Percentiles rank a stretch among this genome's conserved stretches.
phyloP scores from a whole-genome alignment of 2,113 vertebrate genomes.

The Burhinus oedicnemus region DNA sequence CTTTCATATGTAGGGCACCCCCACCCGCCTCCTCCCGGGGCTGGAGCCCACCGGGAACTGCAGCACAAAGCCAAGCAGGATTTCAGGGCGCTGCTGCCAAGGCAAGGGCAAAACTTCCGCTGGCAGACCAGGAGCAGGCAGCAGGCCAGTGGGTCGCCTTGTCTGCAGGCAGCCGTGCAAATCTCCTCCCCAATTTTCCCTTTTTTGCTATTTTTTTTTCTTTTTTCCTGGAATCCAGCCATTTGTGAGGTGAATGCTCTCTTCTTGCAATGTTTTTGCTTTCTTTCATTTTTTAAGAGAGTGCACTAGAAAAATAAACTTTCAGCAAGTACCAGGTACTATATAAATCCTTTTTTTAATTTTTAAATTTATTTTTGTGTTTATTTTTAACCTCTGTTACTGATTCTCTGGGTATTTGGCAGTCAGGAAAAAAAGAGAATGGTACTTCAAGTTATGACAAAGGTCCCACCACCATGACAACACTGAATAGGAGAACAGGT shows the following conservation, averaged over 20 bases:
- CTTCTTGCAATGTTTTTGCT: background rate
- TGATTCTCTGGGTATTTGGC: conserved; percentile 5
- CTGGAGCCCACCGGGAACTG: fast-evolving
- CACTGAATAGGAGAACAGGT: background rate
- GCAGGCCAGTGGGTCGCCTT: background rate
- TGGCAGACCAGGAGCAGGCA: conserved; percentile 10
- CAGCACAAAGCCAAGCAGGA: background rate
- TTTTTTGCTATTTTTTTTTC: background rate
- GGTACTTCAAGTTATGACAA: conserved; percentile 29
- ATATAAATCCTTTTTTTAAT: background rate
- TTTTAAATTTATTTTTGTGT: background rate
- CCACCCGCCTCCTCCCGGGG: fast-evolving
- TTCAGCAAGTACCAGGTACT: background rate
- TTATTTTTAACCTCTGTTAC: conserved; percentile 1
- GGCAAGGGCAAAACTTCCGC: background rate
- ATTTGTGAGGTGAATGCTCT: conserved; percentile 17
- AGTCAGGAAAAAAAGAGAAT: background rate
- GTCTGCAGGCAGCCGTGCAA: background rate
- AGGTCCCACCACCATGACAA: conserved; percentile 9
- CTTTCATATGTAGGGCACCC: background rate
- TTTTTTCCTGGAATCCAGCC: conserved; percentile 23
- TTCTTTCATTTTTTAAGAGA: background rate
- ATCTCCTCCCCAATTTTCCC: background rate
- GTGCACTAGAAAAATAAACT: conserved; percentile 33
- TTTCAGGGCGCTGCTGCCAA: background rate